Percentiles rank a stretch among this genome's conserved stretches.
Conservation (phyloP, 2,113 vertebrate genomes). For the Apeltes quadracus region DNA sequence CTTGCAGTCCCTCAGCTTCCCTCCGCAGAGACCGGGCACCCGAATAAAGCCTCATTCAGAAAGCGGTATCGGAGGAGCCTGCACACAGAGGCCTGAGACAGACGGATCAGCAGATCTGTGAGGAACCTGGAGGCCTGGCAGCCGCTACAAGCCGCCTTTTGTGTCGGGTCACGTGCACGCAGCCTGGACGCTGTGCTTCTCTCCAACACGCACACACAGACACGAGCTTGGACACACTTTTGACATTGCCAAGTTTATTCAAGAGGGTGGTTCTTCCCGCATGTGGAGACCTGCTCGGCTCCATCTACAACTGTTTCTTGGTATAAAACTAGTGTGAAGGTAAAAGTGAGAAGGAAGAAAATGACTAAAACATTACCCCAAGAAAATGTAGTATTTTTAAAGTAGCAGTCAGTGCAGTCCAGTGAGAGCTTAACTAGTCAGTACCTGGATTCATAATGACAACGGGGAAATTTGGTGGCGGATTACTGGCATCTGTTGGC, state of each 20-base stretch:
- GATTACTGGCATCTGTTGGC: constrained; percentile 67
- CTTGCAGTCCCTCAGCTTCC: constrained; percentile 47
- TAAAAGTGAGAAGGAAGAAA: background rate
- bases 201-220: constrained; percentile 12
- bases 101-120: constrained; percentile 27
- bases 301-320: constrained; percentile 1
- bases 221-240: constrained; percentile 8
- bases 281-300: constrained; percentile 5
- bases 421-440: background rate
- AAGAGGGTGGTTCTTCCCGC: constrained; percentile 7
- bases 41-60: constrained; percentile 58
- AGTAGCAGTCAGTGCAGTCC: background rate
- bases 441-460: background rate
- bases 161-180: constrained; percentile 18
- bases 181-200: background rate
- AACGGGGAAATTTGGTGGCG: constrained; percentile 10
- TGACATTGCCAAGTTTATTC: constrained; percentile 24
- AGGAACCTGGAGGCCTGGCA: constrained; percentile 31
- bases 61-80: constrained; percentile 49
- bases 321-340: background rate
- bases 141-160: constrained; percentile 9
- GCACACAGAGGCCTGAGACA: constrained; percentile 15
- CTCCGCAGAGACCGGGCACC: constrained; percentile 47
- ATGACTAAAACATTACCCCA: background rate
- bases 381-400: background rate